Evolutionary conservation across 2,888 invertebrate genomes (phyloP).

Genomic region (Cryptocephalus moraei): DNA sequence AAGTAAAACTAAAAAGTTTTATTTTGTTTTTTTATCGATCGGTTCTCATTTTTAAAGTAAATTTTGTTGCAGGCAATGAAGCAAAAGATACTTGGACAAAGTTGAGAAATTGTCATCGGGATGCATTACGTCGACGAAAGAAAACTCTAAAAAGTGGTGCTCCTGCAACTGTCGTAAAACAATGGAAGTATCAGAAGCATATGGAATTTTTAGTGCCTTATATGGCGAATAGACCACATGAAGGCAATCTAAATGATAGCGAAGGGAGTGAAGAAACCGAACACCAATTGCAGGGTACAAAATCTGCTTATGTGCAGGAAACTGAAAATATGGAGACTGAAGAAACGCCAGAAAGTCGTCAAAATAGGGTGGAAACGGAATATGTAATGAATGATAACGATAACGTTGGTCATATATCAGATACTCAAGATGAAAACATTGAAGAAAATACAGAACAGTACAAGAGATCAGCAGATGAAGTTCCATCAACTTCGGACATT

Average conservation of each 20-base stretch:
- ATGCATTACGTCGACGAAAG: conserved; percentile 8
- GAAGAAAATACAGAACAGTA: no score
- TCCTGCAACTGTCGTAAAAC: conserved; percentile 5
- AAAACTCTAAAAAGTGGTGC: conserved; percentile 11
- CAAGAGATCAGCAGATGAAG: neutral
- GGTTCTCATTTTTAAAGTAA: neutral
- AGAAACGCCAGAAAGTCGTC: no score
- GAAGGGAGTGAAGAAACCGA: conserved; percentile 3
- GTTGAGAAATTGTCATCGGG: conserved; percentile 4
- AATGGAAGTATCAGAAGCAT: conserved; percentile 10
- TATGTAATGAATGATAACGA: no score
- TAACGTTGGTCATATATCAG: no score
- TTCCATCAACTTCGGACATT: no score
- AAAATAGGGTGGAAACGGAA: no score
- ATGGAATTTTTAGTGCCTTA: conserved; percentile 12
- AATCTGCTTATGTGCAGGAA: no score
- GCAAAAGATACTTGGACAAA: conserved; percentile 6
- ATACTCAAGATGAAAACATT: neutral
- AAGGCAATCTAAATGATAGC: conserved; percentile 4
- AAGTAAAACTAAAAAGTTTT: conserved; percentile 1
- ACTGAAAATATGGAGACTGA: no score
- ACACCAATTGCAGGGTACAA: conserved; percentile 1
- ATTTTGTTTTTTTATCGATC: neutral
- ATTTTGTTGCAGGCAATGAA: conserved; percentile 4
- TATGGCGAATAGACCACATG: conserved; percentile 9